Evolutionary conservation across 2,797 vertebrate species (phyloP).

Genomic region (Phrynocephalus vlangalii): DNA sequence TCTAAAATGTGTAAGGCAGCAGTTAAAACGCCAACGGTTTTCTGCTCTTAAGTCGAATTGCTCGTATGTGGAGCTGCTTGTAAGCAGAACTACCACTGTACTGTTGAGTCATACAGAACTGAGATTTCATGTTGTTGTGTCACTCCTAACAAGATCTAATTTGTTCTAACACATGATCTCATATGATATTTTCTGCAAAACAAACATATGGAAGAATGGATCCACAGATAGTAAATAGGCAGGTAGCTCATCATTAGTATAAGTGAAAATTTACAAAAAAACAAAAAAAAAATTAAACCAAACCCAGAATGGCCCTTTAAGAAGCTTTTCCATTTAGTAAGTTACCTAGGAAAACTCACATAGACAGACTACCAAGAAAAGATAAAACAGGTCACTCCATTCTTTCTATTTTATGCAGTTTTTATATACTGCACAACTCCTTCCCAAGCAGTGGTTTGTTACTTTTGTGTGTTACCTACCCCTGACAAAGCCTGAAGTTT

Average conservation of each 20-base stretch:
- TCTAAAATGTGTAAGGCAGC: too few species aligned
- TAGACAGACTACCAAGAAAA: neutral
- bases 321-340: too few species aligned
- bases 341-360: too few species aligned
- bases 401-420: neutral
- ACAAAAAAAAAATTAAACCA: neutral
- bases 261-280: neutral
- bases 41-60: too few species aligned
- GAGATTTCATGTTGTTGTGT: neutral
- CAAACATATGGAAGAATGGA: neutral
- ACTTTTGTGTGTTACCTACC: conserved; percentile 18
- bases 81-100: neutral
- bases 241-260: neutral
- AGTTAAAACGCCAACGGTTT: too few species aligned
- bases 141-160: neutral
- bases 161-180: neutral
- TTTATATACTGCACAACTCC: neutral
- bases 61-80: too few species aligned
- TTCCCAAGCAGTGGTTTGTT: neutral
- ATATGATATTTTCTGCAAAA: conserved; percentile 10
- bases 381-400: neutral
- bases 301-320: neutral
- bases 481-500: neutral
- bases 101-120: neutral
- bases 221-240: neutral